phyloP scores from a whole-genome alignment of 2,113 vertebrate species.

The Erinaceus europaeus region DNA sequence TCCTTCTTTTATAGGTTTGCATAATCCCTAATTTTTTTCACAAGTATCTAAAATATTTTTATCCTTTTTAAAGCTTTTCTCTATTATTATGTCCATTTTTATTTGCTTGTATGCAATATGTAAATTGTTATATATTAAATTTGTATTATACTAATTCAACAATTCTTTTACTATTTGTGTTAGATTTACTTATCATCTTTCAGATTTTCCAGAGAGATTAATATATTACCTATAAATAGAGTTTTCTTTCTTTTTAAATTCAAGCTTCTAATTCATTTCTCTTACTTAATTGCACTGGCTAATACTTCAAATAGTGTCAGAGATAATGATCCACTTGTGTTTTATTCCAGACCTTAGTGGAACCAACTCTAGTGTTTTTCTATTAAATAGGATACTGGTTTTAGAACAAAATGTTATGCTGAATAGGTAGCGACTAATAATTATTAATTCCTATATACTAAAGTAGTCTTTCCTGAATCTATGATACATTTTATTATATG shows the following conservation, averaged over 20 bases:
- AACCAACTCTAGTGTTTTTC: neutral
- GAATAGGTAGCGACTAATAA: too few relatives aligned
- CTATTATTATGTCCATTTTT: too few relatives aligned
- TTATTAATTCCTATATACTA: neutral
- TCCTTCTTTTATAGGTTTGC: too few relatives aligned
- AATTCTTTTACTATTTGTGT: neutral
- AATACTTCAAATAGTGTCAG: neutral
- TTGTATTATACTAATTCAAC: neutral
- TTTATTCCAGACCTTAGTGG: neutral
- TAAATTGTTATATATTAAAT: neutral
- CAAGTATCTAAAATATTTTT: too few relatives aligned
- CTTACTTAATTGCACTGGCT: conserved; percentile 18
- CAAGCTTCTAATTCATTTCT: neutral
- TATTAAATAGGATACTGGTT: conserved; percentile 10
- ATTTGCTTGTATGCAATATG: too few relatives aligned
- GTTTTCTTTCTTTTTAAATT: neutral
- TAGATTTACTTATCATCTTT: neutral
- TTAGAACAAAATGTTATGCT: neutral
- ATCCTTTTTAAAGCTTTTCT: too few relatives aligned
- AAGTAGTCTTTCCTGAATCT: neutral
- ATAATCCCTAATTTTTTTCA: too few relatives aligned
- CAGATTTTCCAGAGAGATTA: neutral
- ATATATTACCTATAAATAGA: neutral
- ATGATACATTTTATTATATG: conserved; percentile 14
- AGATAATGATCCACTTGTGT: neutral